Evolutionary conservation across 2,113 vertebrate genomes (phyloP).

Genomic region (Hemiprocne comata): DNA sequence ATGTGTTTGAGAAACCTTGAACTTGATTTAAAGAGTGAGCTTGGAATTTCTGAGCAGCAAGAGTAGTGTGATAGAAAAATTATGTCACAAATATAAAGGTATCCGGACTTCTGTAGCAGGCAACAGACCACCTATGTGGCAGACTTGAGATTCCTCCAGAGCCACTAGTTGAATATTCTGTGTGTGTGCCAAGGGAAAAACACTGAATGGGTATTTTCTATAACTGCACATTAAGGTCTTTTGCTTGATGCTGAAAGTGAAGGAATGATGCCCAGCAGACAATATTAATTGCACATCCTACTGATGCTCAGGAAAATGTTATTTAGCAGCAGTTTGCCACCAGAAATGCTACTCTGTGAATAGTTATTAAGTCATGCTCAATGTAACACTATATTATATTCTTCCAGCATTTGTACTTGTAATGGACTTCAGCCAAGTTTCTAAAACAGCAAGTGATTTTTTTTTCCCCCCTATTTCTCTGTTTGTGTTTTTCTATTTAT

Average conservation of each 20-base stretch:
- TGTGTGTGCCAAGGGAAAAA: slow-evolving; percentile 30
- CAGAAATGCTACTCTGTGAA: background rate
- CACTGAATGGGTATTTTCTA: slow-evolving; percentile 7
- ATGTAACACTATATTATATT: background rate
- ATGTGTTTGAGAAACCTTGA: background rate
- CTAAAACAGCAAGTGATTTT: background rate
- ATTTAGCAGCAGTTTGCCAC: background rate
- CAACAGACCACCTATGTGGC: slow-evolving; percentile 63
- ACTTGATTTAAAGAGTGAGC: slow-evolving; percentile 50
- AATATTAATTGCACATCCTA: slow-evolving; percentile 1
- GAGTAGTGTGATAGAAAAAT: slow-evolving; percentile 23
- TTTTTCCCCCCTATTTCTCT: background rate
- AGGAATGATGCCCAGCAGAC: background rate
- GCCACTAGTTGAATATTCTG: slow-evolving; percentile 23
- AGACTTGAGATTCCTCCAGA: slow-evolving; percentile 21
- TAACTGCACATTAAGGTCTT: slow-evolving; percentile 6
- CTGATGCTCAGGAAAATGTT: background rate
- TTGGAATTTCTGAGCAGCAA: background rate
- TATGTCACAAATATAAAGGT: slow-evolving; percentile 40
- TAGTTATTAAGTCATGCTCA: background rate
- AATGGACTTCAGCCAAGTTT: background rate
- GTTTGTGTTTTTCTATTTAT: background rate
- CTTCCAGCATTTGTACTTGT: background rate
- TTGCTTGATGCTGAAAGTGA: background rate
- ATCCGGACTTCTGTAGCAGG: slow-evolving; percentile 32